A percentile compares a stretch with the other conserved stretches of the same genome.
Conservation (phyloP, 2,113 vertebrate species). For the Theropithecus gelada region DNA sequence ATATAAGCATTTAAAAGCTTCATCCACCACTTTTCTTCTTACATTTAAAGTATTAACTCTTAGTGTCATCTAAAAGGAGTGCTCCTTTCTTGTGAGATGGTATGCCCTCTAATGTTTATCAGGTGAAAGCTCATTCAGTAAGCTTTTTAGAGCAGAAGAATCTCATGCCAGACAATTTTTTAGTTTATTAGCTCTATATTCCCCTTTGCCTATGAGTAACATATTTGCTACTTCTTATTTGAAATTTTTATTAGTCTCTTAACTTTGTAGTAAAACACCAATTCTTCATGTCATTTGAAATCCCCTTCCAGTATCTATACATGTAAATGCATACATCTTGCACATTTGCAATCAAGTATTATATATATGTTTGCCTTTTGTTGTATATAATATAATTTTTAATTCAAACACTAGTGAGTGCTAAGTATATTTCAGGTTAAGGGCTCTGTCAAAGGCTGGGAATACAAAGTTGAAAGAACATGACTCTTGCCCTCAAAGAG, state of each 20-base stretch:
- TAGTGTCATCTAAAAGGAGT: background rate
- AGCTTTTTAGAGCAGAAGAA: background rate
- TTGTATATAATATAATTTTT: background rate
- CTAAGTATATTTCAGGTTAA: background rate
- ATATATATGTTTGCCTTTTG: background rate
- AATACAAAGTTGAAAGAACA: background rate
- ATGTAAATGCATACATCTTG: background rate
- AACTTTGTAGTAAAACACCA: background rate
- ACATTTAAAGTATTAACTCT: background rate
- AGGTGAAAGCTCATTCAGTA: background rate
- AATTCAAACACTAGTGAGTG: background rate
- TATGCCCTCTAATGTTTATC: background rate
- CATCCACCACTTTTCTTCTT: background rate
- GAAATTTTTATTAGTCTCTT: background rate
- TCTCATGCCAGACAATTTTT: background rate
- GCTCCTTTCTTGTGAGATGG: background rate
- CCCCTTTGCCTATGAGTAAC: background rate
- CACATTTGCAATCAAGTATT: background rate
- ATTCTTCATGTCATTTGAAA: slow-evolving; percentile 3
- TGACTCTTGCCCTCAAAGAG: background rate
- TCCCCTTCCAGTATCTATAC: background rate
- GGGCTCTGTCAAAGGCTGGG: background rate
- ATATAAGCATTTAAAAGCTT: background rate
- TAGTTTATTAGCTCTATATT: background rate
- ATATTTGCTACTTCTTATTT: slow-evolving; percentile 8